Conservation (phyloP, 2,113 vertebrate genomes). For the Xyliphius kryptos region DNA sequence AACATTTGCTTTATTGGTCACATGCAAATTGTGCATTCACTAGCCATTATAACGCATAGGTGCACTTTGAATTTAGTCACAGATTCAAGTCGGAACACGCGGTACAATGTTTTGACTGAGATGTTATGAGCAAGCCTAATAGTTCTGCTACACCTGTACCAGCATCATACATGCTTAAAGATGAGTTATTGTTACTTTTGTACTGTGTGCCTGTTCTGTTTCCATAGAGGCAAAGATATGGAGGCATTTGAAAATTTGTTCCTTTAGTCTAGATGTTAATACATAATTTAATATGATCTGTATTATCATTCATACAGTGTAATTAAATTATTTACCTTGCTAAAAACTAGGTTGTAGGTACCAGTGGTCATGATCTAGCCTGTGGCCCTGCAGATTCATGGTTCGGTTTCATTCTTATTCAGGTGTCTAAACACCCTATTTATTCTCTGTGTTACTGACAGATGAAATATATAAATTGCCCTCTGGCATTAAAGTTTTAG, state of each 20-base stretch:
- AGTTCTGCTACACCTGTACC: background rate
- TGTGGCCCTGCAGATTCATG: slow-evolving; percentile 6
- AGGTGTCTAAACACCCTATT: background rate
- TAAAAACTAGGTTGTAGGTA: background rate
- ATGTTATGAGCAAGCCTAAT: background rate
- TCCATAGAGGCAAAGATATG: background rate
- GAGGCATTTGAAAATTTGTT: background rate
- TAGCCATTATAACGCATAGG: background rate
- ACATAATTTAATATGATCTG: background rate
- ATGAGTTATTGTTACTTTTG: background rate
- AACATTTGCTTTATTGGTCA: background rate
- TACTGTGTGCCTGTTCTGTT: background rate
- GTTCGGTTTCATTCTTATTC: slow-evolving; percentile 2
- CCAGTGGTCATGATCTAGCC: background rate
- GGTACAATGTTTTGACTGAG: background rate
- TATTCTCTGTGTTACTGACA: background rate
- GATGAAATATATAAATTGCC: background rate
- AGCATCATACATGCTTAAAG: background rate
- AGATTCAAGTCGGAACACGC: background rate
- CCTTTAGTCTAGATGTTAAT: background rate
- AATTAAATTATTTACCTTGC: background rate
- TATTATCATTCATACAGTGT: slow-evolving; percentile 1
- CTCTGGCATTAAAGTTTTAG: background rate
- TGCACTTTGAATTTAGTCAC: background rate
- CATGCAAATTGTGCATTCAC: background rate